phyloP scores from a whole-genome alignment of 2,113 vertebrate species.

The Tragelaphus scriptus region DNA sequence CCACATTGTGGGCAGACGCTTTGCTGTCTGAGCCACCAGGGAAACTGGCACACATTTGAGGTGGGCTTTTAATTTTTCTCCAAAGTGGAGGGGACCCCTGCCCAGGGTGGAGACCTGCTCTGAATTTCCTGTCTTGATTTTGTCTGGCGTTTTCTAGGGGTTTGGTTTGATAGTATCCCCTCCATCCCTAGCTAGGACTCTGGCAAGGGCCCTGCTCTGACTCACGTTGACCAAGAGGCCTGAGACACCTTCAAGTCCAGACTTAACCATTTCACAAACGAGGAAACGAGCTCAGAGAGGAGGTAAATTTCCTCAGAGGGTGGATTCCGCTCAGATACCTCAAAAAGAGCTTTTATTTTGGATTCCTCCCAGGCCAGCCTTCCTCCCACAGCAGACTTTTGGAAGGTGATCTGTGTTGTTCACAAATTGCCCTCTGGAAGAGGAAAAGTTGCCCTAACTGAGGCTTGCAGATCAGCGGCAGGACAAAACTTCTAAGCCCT shows the following conservation, averaged over 20 bases:
- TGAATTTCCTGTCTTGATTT: background rate
- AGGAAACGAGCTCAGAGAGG: background rate
- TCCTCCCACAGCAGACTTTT: background rate
- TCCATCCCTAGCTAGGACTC: background rate
- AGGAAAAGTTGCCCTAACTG: background rate
- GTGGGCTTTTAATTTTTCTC: background rate
- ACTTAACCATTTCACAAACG: background rate
- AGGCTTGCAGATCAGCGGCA: fast-evolving
- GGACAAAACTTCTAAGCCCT: background rate
- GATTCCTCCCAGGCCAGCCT: fast-evolving
- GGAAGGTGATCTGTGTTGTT: background rate
- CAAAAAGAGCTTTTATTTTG: background rate
- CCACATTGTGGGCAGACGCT: no score
- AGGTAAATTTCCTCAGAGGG: background rate
- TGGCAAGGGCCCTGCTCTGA: background rate
- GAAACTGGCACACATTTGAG: background rate
- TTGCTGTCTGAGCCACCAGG: no score
- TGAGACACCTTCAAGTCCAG: background rate
- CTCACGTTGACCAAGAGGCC: background rate
- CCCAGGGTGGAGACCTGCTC: background rate
- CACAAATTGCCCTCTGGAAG: background rate
- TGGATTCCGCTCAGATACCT: background rate
- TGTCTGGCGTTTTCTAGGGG: background rate
- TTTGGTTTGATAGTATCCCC: background rate
- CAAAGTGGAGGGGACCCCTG: background rate